These are phyloP conservation scores for Acanthis flammea DNA, from an alignment of 2,797 vertebrate species.

Conservation along the genomic window DNA sequence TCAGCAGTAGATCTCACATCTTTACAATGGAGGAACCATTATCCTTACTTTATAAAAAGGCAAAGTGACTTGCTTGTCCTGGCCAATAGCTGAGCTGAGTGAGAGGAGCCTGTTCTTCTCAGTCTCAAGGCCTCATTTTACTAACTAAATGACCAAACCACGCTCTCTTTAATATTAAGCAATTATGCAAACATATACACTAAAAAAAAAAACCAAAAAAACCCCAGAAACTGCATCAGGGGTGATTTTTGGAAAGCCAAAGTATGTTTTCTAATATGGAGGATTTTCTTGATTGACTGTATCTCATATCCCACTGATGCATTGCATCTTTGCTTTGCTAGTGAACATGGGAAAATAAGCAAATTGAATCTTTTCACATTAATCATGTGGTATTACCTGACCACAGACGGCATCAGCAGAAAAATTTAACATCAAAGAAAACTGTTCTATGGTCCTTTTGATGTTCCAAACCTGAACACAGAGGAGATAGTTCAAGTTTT, in stretches of 20 bases:
- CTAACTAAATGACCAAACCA: conserved; percentile 45
- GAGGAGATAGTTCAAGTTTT: conserved; percentile 46
- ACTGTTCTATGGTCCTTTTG: conserved; percentile 56
- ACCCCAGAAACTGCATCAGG: neutral
- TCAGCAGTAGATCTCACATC: conserved; percentile 42
- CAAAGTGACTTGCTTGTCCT: neutral
- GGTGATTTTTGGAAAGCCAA: neutral
- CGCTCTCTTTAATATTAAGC: neutral
- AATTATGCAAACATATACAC: conserved; percentile 10
- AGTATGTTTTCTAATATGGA: neutral
- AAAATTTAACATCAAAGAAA: conserved; percentile 65
- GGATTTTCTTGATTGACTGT: neutral
- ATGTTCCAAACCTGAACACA: conserved; percentile 48
- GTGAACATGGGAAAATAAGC: conserved; percentile 61
- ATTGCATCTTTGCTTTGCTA: conserved; percentile 14
- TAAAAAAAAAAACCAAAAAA: neutral
- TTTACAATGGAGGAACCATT: conserved; percentile 43
- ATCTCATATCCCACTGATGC: neutral
- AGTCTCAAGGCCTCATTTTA: conserved; percentile 33
- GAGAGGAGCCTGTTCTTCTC: conserved; percentile 18
- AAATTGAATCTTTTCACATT: conserved; percentile 54
- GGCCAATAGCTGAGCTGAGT: neutral
- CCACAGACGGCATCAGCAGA: conserved; percentile 54
- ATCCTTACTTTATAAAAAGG: conserved; percentile 30
- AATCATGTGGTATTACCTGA: conserved; percentile 65